Conservation (phyloP, 2,797 vertebrate species). For the Adrianichthys oophorus region DNA sequence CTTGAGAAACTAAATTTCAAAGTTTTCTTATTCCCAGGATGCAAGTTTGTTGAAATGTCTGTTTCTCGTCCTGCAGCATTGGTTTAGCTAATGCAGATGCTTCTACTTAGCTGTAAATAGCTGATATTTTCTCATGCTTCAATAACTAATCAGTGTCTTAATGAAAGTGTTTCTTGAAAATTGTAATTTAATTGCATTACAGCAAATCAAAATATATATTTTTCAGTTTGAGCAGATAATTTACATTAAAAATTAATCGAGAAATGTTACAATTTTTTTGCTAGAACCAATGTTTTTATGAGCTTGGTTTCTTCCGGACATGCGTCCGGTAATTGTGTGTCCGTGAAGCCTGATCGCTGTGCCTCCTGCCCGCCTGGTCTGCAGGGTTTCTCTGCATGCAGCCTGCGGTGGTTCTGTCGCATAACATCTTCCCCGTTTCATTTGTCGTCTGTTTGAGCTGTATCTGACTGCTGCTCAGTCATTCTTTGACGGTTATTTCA, state of each 20-base stretch:
- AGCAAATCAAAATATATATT: neutral
- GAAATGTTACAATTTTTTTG: too few relatives aligned
- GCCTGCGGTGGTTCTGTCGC: neutral
- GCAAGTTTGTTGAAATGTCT: neutral
- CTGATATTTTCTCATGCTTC: constrained; percentile 8
- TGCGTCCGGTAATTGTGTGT: too few relatives aligned
- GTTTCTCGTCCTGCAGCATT: constrained; percentile 11
- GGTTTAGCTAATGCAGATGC: constrained; percentile 12
- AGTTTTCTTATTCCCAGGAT: neutral
- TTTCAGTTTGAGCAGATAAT: constrained; percentile 12
- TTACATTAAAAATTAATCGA: neutral
- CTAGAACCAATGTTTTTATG: too few relatives aligned
- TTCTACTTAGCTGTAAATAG: constrained; percentile 43
- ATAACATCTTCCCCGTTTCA: neutral
- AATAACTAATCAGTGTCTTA: constrained; percentile 11
- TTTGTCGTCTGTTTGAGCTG: neutral
- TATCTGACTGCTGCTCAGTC: constrained; percentile 1
- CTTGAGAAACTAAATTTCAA: neutral
- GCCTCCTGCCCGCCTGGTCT: too few relatives aligned
- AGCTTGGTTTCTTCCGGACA: too few relatives aligned
- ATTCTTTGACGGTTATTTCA: neutral
- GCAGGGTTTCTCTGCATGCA: neutral
- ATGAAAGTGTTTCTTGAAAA: constrained; percentile 21
- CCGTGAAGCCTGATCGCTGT: too few relatives aligned
- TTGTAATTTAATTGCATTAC: constrained; percentile 29